These are phyloP conservation scores for Nasonia vitripennis DNA, from an alignment of 1,140 invertebrate genomes.

Conservation along the genomic window DNA sequence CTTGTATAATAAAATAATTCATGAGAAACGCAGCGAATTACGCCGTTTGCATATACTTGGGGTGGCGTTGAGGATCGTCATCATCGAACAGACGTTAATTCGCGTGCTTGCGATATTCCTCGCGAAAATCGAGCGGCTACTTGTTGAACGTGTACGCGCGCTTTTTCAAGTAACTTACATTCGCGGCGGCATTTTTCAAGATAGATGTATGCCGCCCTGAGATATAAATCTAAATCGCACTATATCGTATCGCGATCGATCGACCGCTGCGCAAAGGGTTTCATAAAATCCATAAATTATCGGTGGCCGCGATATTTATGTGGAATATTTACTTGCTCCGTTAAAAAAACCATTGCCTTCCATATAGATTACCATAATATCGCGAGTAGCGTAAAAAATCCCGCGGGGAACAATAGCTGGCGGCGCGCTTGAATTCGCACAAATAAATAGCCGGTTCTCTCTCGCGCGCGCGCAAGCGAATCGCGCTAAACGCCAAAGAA, in stretches of 20 bases:
- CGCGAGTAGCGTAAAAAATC: neutral
- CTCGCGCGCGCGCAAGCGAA: neutral
- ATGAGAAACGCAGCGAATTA: neutral
- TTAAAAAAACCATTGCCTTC: neutral
- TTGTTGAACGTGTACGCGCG: neutral
- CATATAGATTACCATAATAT: neutral
- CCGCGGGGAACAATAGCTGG: neutral
- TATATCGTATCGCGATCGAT: neutral
- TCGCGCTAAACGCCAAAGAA: slow-evolving; percentile 21
- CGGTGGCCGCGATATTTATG: slow-evolving; percentile 12
- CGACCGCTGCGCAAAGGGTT: neutral
- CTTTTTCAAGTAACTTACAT: neutral
- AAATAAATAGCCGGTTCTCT: neutral
- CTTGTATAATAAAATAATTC: slow-evolving; percentile 13
- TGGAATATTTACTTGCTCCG: neutral
- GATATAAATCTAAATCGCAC: slow-evolving; percentile 33
- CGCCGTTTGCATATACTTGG: neutral
- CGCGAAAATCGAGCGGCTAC: neutral
- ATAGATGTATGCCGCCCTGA: neutral
- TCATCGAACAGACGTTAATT: neutral
- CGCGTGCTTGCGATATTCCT: neutral
- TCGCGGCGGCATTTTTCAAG: neutral
- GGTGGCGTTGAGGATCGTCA: neutral
- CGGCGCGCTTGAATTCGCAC: neutral
- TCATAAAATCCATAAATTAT: slow-evolving; percentile 32